Percentiles rank a stretch among this genome's conserved stretches.
phyloP scores from a whole-genome alignment of 2,888 invertebrate species.

The Pandemis heparana region DNA sequence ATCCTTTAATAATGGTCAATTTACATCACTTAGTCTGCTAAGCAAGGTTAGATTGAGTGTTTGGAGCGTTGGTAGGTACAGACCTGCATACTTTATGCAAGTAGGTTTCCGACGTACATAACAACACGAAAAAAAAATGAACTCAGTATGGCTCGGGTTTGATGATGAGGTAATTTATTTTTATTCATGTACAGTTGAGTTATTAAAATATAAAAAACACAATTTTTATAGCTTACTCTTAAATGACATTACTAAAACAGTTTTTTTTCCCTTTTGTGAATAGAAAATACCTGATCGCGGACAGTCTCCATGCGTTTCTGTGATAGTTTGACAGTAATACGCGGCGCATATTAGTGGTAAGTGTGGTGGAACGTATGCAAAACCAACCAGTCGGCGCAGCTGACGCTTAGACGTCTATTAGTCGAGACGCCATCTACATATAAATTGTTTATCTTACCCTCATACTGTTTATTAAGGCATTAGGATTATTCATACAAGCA shows the following conservation, averaged over 20 bases:
- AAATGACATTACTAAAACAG: no score
- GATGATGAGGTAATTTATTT: no score
- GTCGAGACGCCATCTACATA: constrained; percentile 70
- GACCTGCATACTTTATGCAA: no score
- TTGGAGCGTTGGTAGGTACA: neutral
- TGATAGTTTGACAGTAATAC: constrained; percentile 57
- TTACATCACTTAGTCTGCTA: constrained; percentile 27
- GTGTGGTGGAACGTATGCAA: constrained; percentile 72
- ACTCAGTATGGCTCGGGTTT: no score
- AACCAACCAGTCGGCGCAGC: constrained; percentile 74
- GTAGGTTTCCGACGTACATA: no score
- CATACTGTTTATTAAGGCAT: constrained; percentile 59
- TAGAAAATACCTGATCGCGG: neutral
- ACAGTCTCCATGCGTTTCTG: constrained; percentile 45
- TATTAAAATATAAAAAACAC: no score
- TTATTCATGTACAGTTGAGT: no score
- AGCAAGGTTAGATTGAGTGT: neutral
- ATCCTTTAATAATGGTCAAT: constrained; percentile 24
- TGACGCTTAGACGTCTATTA: constrained; percentile 73
- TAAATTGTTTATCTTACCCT: constrained; percentile 64
- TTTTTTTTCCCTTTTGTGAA: neutral
- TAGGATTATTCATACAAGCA: constrained; percentile 55
- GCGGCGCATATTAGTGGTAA: constrained; percentile 68
- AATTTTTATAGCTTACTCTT: no score
- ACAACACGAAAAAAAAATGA: no score